Base-by-base conservation (phyloP, 2,113 vertebrate species). In the Malaclemys terrapin region DNA sequence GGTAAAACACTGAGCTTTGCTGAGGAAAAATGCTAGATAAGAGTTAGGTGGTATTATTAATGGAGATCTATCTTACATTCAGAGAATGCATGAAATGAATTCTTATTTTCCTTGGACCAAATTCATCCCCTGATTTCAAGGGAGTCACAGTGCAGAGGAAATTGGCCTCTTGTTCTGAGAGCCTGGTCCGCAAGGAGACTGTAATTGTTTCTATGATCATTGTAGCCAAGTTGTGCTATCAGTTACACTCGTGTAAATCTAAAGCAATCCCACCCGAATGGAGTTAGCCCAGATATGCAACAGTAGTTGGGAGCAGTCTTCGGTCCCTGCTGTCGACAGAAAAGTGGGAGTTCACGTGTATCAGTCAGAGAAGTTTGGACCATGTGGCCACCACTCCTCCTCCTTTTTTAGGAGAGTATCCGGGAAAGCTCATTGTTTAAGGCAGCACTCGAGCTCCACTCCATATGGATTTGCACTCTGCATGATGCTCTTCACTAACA, bases 381-480 rank as follows among this genome's bases (percentile, higher is more conserved):
- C 16, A 38, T n/a, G n/a, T 38, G n/a, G 16, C 19, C 65, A n/a
- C 2, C 4, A 11, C 19, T 10, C 35, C 19, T 10, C 65, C 9
- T 72, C 2, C 35, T 13, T n/a, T 38, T 38, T 72, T 22, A 72
- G 65, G 65, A 72, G 11, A 84, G 54, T 11, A 12, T 42, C 57
- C 29, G 31, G 82, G 50, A 83, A 80, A 78, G 42, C n/a, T 97
- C 87, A 97, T 90, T 93, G 84, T 88, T 97, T 96, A 80, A 94
- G 91, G 82, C 94, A 94, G 6, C 87, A 91, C 29, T 96, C 95
- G 78, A 96, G 94, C 69, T 97, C 96, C 88, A 96, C 52, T 52
- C 88, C 47, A n/a, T 96, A 97, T 38, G 95, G 96, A 87, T 95
- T 95, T 59, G 94, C 95, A 75, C 93, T 95, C 35, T 75, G 94